phyloP scores from a whole-genome alignment of 2,797 vertebrate species.

The Falco berigora region DNA sequence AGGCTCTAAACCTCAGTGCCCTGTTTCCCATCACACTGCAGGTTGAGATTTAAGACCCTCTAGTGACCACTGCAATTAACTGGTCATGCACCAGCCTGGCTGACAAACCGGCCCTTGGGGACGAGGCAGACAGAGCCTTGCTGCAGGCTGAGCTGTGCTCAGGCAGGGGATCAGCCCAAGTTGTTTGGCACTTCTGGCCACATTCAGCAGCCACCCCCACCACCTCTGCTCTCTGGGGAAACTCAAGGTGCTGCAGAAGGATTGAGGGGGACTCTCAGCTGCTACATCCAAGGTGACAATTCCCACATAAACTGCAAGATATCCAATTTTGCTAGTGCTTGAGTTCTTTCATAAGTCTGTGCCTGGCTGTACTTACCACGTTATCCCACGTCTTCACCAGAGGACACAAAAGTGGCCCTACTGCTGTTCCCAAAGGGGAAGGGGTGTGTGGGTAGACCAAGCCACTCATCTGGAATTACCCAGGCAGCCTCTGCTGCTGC shows the following conservation, averaged over 20 bases:
- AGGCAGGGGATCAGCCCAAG: neutral
- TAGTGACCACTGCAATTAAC: neutral
- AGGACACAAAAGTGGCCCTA: neutral
- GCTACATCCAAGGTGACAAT: neutral
- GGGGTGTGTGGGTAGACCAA: fast-evolving
- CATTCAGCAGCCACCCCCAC: neutral
- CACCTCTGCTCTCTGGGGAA: neutral
- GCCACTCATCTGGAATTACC: neutral
- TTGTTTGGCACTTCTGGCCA: neutral
- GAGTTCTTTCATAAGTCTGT: neutral
- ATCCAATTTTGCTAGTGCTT: neutral
- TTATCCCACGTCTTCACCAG: neutral
- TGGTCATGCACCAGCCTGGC: fast-evolving
- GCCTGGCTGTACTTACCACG: neutral
- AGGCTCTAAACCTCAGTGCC: neutral
- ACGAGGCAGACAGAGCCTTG: neutral
- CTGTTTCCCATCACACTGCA: neutral
- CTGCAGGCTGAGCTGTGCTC: neutral
- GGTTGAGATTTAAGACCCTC: neutral
- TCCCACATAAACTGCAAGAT: neutral
- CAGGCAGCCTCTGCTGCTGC: neutral
- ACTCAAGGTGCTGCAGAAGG: neutral
- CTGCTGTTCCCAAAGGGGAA: neutral
- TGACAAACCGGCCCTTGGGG: fast-evolving
- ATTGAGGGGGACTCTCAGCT: neutral